A percentile compares a stretch with the other conserved stretches of the same genome.
These are phyloP conservation scores for Cairina moschata DNA, from an alignment of 2,113 vertebrate genomes.

Conservation along the genomic window DNA sequence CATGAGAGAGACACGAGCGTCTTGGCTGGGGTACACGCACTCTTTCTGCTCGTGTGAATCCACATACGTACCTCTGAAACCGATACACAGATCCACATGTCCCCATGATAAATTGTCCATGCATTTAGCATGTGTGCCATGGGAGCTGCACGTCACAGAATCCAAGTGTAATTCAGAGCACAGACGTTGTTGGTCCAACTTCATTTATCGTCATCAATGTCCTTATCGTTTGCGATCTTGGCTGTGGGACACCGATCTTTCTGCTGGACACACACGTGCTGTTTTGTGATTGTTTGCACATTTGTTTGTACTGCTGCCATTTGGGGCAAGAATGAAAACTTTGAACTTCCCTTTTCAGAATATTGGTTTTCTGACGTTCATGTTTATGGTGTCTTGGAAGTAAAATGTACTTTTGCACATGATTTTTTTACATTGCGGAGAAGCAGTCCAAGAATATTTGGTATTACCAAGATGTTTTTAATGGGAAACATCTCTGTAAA, in stretches of 20 bases:
- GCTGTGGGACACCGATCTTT: neutral
- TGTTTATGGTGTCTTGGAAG: slow-evolving; percentile 22
- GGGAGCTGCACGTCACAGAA: slow-evolving; percentile 4
- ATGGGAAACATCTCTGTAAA: slow-evolving; percentile 41
- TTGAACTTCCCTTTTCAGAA: neutral
- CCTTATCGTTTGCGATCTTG: neutral
- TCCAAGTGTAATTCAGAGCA: neutral
- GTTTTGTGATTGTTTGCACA: neutral
- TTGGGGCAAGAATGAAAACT: neutral
- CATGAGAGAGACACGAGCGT: neutral
- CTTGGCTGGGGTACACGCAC: neutral
- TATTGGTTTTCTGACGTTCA: neutral
- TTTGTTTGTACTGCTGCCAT: neutral
- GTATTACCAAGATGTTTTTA: slow-evolving; percentile 37
- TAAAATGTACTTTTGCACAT: neutral
- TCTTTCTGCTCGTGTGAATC: neutral
- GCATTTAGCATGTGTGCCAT: neutral
- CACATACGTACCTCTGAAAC: slow-evolving; percentile 17
- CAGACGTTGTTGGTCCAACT: neutral
- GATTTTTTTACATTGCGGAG: slow-evolving; percentile 9
- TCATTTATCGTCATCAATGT: neutral
- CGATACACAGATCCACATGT: neutral
- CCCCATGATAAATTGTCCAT: neutral
- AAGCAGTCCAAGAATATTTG: slow-evolving; percentile 40
- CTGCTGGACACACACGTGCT: neutral